Base-by-base conservation (phyloP, 2,888 invertebrate genomes). In the Graphium colonna region DNA sequence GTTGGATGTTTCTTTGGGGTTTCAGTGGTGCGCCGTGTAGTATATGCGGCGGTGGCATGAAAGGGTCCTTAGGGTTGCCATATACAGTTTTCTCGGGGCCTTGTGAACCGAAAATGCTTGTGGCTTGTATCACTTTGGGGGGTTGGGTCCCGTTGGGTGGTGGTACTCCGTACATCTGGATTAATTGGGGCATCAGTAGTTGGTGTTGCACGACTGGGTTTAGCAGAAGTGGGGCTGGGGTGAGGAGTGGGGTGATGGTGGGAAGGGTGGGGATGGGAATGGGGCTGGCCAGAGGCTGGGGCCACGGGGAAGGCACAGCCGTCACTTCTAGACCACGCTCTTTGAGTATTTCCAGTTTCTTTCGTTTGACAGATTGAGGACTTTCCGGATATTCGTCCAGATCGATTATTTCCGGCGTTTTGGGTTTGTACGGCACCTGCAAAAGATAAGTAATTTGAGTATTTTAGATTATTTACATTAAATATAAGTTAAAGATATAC, bases 271-370 rank as follows among this genome's bases (percentile, higher is more conserved):
- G 46, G 1, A 66, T 53, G 0, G 68, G 65, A 1, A 64, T 52
- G 26, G 62, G 65, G 52, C 48, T 40, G 40, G 38, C 53, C 47
- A 36, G 58, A 33, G 51, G 79, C 68, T 59, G 57, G 43, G 69
- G 64, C 78, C 73, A 71, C 38, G 84, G 77, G n/a, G n/a, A n/a
- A 17, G 90, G 83, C 0, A 95, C 91, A 0, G 95, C 92, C 0
- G 95, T 95, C 1, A 95, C 95, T 70, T 95, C 95, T 2, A 95
- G 79, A 0, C 95, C 95, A 10, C 94, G 91, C 65, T 95, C 94
- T 54, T 94, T 93, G 36, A 95, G 82, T 40, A 95, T 94, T 61
- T 95, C 95, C 5, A 95, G 82, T 67, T 94, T 95, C 59, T 93
- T 92, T 77, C 94, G 94, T 59, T 94, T 91, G 10, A 84, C 69